These are phyloP conservation scores for Andrena bucephala DNA, from an alignment of 2,888 invertebrate genomes.

Conservation along the genomic window DNA sequence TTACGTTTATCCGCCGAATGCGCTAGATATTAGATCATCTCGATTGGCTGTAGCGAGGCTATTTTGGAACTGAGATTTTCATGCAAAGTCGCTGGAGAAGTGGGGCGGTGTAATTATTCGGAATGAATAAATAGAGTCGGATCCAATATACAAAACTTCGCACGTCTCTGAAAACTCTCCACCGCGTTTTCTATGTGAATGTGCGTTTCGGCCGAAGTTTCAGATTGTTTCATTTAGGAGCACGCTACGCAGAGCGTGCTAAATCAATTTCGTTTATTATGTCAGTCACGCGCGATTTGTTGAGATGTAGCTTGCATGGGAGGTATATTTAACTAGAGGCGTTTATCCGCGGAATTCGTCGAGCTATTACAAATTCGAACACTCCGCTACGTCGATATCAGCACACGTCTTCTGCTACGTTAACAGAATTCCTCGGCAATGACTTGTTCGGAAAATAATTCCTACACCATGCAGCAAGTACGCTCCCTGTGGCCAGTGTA, in stretches of 20 bases:
- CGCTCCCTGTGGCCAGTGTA: background rate
- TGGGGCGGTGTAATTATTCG: background rate
- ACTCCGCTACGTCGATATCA: slow-evolving; percentile 19
- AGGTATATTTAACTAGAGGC: slow-evolving; percentile 14
- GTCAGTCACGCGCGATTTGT: background rate
- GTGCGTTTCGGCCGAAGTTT: too few relatives aligned
- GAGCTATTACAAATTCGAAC: slow-evolving; percentile 30
- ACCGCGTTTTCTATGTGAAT: too few relatives aligned
- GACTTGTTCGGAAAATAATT: slow-evolving; percentile 30
- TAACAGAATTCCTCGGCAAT: slow-evolving; percentile 24
- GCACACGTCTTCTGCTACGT: background rate
- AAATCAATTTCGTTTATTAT: slow-evolving; percentile 19
- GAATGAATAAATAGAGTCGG: background rate
- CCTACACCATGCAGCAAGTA: background rate
- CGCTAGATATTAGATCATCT: background rate
- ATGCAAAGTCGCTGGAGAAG: background rate
- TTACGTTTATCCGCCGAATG: background rate
- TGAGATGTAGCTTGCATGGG: background rate
- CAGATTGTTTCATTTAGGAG: background rate
- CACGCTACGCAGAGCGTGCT: background rate
- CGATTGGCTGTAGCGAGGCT: background rate
- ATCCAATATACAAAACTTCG: too few relatives aligned
- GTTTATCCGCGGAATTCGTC: slow-evolving; percentile 3
- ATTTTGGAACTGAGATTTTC: background rate
- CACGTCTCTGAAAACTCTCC: too few relatives aligned